Base-by-base conservation (phyloP, 2,888 invertebrate species). In the Sinodicranocentrus sp. region DNA sequence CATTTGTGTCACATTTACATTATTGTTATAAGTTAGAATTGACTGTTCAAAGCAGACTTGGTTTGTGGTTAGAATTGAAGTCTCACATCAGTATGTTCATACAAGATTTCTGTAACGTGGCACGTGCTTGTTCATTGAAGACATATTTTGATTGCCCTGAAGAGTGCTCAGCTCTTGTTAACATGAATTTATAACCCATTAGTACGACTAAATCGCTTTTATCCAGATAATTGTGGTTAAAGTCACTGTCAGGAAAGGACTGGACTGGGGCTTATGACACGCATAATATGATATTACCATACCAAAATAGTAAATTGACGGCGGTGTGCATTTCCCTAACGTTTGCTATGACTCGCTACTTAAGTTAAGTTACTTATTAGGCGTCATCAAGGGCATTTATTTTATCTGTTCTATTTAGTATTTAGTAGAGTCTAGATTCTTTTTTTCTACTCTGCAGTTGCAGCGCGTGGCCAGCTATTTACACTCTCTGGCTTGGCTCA, bases 201-300 rank as follows among this genome's bases (percentile, higher is more conserved):
- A 71, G 54, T 54, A 71, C 33, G 13, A 6, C 0, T 71, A 54
- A 71, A 71, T 72, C 59, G 43, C 72, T 72, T 17, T 59, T 59
- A 72, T 59, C 72, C 43, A 33, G 72, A 72, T 72, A 72, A 72
- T 72, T 72, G 72, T 17, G 72, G 72, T 72, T 72, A 39, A 5
- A 43, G 26, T 54, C 54, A 26, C 33, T 48, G 23, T 44, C n/a
- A 68, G 48, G 17, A 44, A 52, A 17, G 52, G 17, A 17, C n/a
- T n/a, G n/a, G n/a, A n/a, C n/a, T n/a, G n/a, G n/a, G n/a, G n/a
- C n/a, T n/a, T n/a, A n/a, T n/a, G n/a, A n/a, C 52, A 52, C 8
- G 19, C 19, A 19, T n/a, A 2, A 19, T 8, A n/a, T 48, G n/a
- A 52, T 15, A 2, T 17, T 52, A 15, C 17, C 52, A 15, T 19